Evolutionary conservation across 2,113 vertebrate species (phyloP), one percentile per base, ranked within the genome.

Genomic region (Clarias magur): DNA sequence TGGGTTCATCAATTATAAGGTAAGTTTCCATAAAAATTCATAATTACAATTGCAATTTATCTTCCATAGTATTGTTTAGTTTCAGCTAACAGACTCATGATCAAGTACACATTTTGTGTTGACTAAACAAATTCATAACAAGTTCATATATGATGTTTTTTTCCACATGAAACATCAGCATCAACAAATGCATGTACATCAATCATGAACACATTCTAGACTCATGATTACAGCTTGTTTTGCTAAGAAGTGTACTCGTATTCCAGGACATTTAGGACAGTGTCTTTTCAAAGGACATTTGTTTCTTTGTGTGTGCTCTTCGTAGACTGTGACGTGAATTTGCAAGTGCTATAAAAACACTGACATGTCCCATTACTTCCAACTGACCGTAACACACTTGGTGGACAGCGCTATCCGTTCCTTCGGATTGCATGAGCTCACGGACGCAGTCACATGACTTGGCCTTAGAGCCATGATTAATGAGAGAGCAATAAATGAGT

Each of bases 1-100:
- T 92, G 98, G 98, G 93, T 99, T 99, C 93, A 97, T 99, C 93
- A 99, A 97, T 95, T 99, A 99, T 89, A 99, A 99, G 97, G 98
- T 99, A 92, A 81, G 38, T n/a, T 48, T 60, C 25, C 3, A 82
- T 7, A 48, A 25, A 67, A n/a, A 19, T 38, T 38, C 34, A 38
- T 38, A 38, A 38, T 30, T 13, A 25, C 19, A 3, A 76, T n/a
- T 25, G 0, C 8, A 3, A 4, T 53, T 25, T 25, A 53, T 53
- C 13, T 4, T 25, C 42, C 4, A n/a, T 15, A 5, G 15, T 75
- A 13, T 42, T 10, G 34, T 73, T 75, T 48, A 19, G 48, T 75
- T 75, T 48, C 8, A 12, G 15, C 10, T 21, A 73, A 42, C 42
- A 42, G 34, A 42, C 38, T 21, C 17, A 73, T 19, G 11, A 48